A percentile compares a stretch with the other conserved stretches of the same genome.
These are phyloP conservation scores for Diachrysia chrysitis DNA, from an alignment of 2,888 invertebrate genomes.

Conservation along the genomic window DNA sequence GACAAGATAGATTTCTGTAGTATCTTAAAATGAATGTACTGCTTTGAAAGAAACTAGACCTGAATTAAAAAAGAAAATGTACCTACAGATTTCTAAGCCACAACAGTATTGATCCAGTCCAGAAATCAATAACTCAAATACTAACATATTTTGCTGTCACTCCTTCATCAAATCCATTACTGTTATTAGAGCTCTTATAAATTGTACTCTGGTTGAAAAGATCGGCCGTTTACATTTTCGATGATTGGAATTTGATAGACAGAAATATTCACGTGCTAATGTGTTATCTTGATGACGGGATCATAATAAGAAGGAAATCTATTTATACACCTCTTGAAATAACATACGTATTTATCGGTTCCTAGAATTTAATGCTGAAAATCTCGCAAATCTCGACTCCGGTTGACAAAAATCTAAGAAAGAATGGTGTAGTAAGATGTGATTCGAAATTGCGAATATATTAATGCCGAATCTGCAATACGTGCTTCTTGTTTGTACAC, in stretches of 20 bases:
- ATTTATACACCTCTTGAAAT: neutral
- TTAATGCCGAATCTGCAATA: conserved; percentile 33
- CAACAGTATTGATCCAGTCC: neutral
- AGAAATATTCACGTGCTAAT: conserved; percentile 1
- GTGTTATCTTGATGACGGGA: neutral
- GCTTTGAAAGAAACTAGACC: no score
- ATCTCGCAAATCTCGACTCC: neutral
- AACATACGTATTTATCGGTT: neutral
- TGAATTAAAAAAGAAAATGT: neutral
- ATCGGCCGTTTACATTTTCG: neutral
- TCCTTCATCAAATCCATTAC: neutral
- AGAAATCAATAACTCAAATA: neutral
- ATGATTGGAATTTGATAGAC: neutral
- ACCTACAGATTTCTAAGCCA: no score
- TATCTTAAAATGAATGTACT: no score
- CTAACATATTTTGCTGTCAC: neutral
- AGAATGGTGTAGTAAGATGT: conserved; percentile 13
- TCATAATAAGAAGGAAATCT: neutral
- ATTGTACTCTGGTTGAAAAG: neutral
- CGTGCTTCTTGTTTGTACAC: conserved; percentile 27
- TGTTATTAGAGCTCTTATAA: neutral
- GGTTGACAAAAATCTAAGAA: conserved; percentile 2
- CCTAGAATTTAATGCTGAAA: neutral
- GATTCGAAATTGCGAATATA: conserved; percentile 27
- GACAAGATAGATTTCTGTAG: no score